Base-by-base conservation (phyloP, 1,140 invertebrate genomes). In the Coelopa frigida region DNA sequence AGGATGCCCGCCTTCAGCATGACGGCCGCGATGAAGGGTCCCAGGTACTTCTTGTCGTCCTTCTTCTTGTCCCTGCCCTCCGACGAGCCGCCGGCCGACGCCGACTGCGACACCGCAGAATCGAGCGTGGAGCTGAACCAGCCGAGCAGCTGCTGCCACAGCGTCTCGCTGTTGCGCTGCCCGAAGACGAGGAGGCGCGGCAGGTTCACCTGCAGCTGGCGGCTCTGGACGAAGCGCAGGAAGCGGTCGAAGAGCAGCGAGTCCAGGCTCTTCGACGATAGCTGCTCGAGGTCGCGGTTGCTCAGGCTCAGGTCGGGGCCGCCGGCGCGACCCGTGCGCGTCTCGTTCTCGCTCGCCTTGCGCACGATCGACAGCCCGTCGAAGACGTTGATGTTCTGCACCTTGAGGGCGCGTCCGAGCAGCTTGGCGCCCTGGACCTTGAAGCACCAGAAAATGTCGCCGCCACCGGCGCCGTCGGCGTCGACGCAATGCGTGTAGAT, bases 1-100 rank as follows among this genome's bases (percentile, higher is more conserved):
- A 89, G 60, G 57, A 88, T 79, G 50, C 74, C 75, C 20, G 79
- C 79, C 62, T 85, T 85, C 24, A 82, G 72, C 21, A 83, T 75
- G 41, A 81, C 74, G 27, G 77, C 75, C 24, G 82, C 72, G 37
- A 82, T 72, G 42, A 84, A 67, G 1, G 80, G 69, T 3, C 74
- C 74, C 46, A 76, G 63, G 54, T 74, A 71, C 56, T 75, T 75
- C 71, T 78, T 65, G 76, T 74, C 70, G 72, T 80, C 40, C 72
- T 70, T 47, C 78, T 73, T 27, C 74, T 81, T 72, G 77, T 79
- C 61, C 70, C 76, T 39, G 52, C 55, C 54, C 69, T 74, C 51
- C 33, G 21, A 33, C 36, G 38, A 6, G 37, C 48, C 14, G 40
- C 48, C 15, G n/a, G n/a, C 17, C 39, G 2, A 27, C 21, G 15